These are phyloP conservation scores for Pluvialis apricaria DNA, from an alignment of 2,113 vertebrate species.

Conservation along the genomic window DNA sequence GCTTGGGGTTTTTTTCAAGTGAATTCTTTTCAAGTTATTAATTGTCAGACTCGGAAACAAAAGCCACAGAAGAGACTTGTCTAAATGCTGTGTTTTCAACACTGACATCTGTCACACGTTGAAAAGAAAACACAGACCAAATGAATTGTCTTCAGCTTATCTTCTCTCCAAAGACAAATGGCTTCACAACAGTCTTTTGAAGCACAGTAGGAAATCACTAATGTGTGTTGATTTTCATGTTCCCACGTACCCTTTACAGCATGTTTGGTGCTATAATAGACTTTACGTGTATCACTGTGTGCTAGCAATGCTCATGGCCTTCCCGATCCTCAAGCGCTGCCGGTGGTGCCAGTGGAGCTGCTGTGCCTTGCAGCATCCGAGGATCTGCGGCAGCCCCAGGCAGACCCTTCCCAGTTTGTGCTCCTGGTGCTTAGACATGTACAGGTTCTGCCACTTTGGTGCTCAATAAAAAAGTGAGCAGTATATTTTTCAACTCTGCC, in stretches of 20 bases:
- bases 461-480: conserved; percentile 63
- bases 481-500: neutral
- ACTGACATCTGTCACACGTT: too few species aligned
- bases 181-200: neutral
- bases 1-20: neutral
- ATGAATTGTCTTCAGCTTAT: neutral
- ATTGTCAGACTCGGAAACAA: neutral
- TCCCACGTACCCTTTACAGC: neutral
- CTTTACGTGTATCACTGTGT: neutral
- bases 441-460: neutral
- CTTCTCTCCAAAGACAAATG: neutral
- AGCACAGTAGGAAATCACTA: neutral
- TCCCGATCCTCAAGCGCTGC: neutral
- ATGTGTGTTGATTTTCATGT: neutral
- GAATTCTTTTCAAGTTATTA: neutral
- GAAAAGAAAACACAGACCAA: neutral
- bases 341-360: neutral
- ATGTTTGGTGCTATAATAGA: conserved; percentile 27
- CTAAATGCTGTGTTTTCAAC: neutral
- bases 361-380: neutral
- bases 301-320: neutral
- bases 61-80: neutral
- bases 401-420: neutral
- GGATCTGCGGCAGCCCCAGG: neutral
- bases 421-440: neutral